A percentile compares a stretch with the other conserved stretches of the same genome.
These are phyloP conservation scores for Anomalospiza imberbis DNA, from an alignment of 2,797 vertebrate species.

Conservation along the genomic window DNA sequence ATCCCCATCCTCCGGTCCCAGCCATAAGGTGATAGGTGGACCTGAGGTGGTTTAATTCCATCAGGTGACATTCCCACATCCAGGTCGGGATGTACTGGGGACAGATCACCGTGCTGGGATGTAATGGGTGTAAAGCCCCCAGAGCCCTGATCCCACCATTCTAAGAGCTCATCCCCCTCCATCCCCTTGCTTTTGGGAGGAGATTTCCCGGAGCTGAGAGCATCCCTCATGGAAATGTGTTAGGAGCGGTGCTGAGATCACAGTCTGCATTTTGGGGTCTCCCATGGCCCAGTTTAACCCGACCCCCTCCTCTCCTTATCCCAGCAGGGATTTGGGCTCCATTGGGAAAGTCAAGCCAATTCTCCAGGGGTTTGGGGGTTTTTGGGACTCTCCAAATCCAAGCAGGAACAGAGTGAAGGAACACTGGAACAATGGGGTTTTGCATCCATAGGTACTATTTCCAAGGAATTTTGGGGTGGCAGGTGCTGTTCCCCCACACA, in stretches of 20 bases:
- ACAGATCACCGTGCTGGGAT: not conserved
- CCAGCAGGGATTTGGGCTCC: fast-evolving
- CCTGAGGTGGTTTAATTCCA: not conserved
- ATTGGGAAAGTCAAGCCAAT: not conserved
- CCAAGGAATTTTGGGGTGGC: not conserved
- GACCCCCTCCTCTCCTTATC: not conserved
- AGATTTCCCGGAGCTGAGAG: not conserved
- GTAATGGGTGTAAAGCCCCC: not conserved
- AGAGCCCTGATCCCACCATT: not conserved
- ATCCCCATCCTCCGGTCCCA: not conserved
- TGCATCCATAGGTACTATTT: not conserved
- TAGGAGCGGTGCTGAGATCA: not conserved
- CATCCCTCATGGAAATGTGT: not conserved
- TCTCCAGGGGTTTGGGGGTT: not conserved
- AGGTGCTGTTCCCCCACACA: fast-evolving
- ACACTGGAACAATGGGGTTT: fast-evolving
- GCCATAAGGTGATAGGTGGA: not conserved
- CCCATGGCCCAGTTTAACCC: not conserved
- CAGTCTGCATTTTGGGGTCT: fast-evolving
- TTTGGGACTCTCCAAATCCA: not conserved
- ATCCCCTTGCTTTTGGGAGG: not conserved
- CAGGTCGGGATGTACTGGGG: not conserved
- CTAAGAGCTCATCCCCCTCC: not conserved
- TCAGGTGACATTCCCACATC: not conserved
- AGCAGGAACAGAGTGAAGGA: not conserved